phyloP scores from a whole-genome alignment of 2,888 invertebrate species.

The Drosophila bunnanda region DNA sequence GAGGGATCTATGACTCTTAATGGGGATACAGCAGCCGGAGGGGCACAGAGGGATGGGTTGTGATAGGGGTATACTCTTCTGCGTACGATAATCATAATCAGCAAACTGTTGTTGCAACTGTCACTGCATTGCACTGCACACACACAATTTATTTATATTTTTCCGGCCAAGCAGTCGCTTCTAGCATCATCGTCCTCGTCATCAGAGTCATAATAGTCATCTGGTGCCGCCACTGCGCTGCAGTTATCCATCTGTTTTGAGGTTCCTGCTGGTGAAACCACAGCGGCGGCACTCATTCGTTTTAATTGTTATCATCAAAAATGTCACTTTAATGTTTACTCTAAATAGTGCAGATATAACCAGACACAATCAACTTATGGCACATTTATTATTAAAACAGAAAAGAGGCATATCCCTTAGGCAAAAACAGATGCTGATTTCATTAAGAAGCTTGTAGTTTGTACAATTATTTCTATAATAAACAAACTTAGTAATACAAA shows the following conservation, averaged over 20 bases:
- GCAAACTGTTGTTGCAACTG: slow-evolving; percentile 70
- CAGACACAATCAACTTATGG: background rate
- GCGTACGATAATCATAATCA: slow-evolving; percentile 61
- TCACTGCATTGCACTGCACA: slow-evolving; percentile 51
- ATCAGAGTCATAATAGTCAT: slow-evolving; percentile 22
- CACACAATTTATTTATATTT: slow-evolving; percentile 65
- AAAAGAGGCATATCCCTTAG: too few relatives aligned
- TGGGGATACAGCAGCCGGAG: slow-evolving; percentile 3
- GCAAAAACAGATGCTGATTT: background rate
- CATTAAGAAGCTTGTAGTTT: background rate
- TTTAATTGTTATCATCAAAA: slow-evolving; percentile 71
- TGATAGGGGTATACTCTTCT: slow-evolving; percentile 9
- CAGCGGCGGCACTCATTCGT: slow-evolving; percentile 37
- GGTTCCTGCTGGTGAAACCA: slow-evolving; percentile 30
- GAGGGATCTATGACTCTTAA: slow-evolving; percentile 35
- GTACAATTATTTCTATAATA: background rate
- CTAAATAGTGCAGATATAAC: slow-evolving; percentile 31
- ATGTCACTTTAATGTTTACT: slow-evolving; percentile 51
- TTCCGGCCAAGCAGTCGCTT: slow-evolving; percentile 59
- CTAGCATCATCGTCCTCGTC: slow-evolving; percentile 36
- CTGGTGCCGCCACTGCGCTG: slow-evolving; percentile 19
- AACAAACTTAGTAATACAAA: background rate
- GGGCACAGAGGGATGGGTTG: background rate
- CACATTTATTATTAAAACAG: background rate
- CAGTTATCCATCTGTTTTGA: slow-evolving; percentile 36